phyloP scores from a whole-genome alignment of 2,888 invertebrate genomes.

The Congeria kusceri region DNA sequence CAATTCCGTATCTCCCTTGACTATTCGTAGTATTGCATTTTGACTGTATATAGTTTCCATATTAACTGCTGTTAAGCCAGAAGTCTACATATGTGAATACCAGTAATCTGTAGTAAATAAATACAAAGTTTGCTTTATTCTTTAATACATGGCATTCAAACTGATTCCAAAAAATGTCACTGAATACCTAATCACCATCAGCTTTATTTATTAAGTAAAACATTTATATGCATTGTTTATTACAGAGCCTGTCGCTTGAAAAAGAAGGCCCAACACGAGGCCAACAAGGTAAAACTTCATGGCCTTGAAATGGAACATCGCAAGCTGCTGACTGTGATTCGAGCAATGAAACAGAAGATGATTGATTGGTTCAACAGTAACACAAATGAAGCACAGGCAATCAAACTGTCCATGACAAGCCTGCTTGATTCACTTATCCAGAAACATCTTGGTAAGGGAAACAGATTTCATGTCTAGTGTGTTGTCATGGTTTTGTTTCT shows the following conservation, averaged over 20 bases:
- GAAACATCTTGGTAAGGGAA: constrained; percentile 68
- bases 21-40: no score
- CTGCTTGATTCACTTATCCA: constrained; percentile 71
- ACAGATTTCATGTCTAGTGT: no score
- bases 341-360: constrained; percentile 67
- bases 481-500: neutral
- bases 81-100: no score
- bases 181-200: no score
- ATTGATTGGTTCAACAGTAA: constrained; percentile 27
- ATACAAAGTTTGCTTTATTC: no score
- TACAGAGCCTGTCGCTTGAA: constrained; percentile 96
- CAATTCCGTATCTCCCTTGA: no score
- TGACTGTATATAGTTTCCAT: no score
- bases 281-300: constrained; percentile 97
- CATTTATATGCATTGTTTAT: neutral
- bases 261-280: constrained; percentile 99
- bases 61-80: no score
- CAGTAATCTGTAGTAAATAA: no score
- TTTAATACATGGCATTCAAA: no score
- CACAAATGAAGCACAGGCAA: constrained; percentile 2
- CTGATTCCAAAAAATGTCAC: no score
- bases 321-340: constrained; percentile 87
- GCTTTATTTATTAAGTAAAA: no score
- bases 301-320: constrained; percentile 98
- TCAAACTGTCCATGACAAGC: constrained; percentile 56